These are phyloP conservation scores for Etheostoma spectabile DNA, from an alignment of 2,113 vertebrate species.

Conservation along the genomic window DNA sequence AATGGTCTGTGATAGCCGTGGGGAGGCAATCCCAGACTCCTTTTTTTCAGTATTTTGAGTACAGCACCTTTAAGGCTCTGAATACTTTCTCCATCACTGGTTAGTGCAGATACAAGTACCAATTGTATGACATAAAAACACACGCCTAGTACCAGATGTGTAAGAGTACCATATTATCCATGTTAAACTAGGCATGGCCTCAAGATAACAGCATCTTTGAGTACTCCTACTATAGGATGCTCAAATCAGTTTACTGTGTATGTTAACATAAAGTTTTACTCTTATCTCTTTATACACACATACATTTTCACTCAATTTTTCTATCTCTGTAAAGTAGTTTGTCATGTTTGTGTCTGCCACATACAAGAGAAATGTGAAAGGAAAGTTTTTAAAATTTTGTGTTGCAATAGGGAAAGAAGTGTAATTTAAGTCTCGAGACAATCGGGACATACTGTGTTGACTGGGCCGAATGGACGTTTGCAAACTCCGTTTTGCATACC, in stretches of 20 bases:
- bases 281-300: not conserved
- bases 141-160: not conserved
- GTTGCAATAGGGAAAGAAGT: not conserved
- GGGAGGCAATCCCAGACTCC: too few species aligned
- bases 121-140: not conserved
- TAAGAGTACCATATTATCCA: not conserved
- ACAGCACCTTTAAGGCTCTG: not conserved
- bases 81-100: not conserved
- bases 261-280: not conserved
- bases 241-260: not conserved
- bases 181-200: not conserved
- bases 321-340: not conserved
- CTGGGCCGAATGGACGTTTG: conserved; percentile 23
- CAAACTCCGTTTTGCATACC: conserved; percentile 36
- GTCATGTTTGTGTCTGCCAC: not conserved
- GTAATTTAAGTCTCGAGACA: not conserved
- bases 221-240: not conserved
- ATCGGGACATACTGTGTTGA: not conserved
- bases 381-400: not conserved
- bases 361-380: not conserved
- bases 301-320: not conserved
- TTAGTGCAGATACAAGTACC: not conserved
- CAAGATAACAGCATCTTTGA: not conserved
- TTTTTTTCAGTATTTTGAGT: too few species aligned
- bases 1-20: too few species aligned